Conservation (phyloP, 2,888 invertebrate genomes). For the Synanthedon andrenaeformis region DNA sequence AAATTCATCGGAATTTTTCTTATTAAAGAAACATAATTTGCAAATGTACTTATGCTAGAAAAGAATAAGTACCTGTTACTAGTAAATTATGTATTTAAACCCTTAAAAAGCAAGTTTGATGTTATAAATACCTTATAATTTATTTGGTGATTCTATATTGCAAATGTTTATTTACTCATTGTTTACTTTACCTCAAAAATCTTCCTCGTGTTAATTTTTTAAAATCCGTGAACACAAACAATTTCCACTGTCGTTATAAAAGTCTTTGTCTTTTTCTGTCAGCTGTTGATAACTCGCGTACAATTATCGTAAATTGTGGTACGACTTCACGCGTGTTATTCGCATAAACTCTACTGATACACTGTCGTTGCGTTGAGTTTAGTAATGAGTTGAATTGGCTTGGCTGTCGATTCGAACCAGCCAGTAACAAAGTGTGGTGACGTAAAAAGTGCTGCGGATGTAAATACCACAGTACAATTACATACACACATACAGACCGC, state of each 20-base stretch:
- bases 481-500: not conserved
- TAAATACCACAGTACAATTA: conserved; percentile 12
- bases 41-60: too few species aligned
- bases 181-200: too few species aligned
- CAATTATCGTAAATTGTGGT: not conserved
- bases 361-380: conserved; percentile 22
- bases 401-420: conserved; percentile 14
- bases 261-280: not conserved
- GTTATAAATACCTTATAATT: too few species aligned
- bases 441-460: conserved; percentile 24
- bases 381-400: not conserved
- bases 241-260: not conserved
- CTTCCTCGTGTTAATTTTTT: too few species aligned
- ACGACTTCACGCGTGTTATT: conserved; percentile 23
- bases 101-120: too few species aligned
- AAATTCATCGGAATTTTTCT: too few species aligned
- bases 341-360: conserved; percentile 37
- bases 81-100: too few species aligned
- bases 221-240: not conserved
- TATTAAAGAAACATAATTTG: too few species aligned
- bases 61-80: too few species aligned
- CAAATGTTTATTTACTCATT: too few species aligned
- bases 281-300: not conserved
- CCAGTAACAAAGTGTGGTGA: conserved; percentile 26
- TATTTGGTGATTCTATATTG: too few species aligned